Evolutionary conservation across 2,797 vertebrate genomes (phyloP), one percentile per base, ranked within the genome.

Genomic region (Odontamblyopus lacepedii): DNA sequence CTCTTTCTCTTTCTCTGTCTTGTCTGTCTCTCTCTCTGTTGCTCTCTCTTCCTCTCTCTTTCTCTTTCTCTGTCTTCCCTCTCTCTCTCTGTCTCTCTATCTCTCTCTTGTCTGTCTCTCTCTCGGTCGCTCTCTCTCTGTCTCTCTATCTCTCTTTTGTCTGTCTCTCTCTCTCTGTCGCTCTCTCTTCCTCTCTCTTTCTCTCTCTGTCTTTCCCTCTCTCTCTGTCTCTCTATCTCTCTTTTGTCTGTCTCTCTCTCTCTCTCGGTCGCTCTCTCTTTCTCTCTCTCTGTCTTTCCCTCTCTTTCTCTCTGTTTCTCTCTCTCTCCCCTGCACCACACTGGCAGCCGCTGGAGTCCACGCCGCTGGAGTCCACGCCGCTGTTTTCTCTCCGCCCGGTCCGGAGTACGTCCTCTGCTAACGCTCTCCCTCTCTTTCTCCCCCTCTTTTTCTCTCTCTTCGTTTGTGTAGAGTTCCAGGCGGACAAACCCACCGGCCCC

Each of bases 401-500:
- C 89, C 88, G 74, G 82, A 82, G 75, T 78, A 84, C 79, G 81
- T 81, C 87, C 80, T 79, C 79, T 82, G 29, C 75, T 84, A 85
- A 88, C 56, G 15, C 76, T 78, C 50, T 86, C 63, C 75, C 67
- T 82, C 80, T 88, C 29, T 69, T 60, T 74, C 63, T 57, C 55
- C 64, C 60, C 35, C 35, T 38, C 35, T 38, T 2, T 38, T 51
- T 44, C 61, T 65, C 44, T 48, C 13, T 19, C 69, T n/a, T 63
- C 68, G 70, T 65, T 57, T 76, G 77, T 86, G 67, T 88, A 96
- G 95, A 96, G 93, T 93, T 93, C 85, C 95, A 95, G 81, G 83
- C 92, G 19, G 94, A 95, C 88, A 95, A 95, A 92, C 95, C 95
- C 85, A 90, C 93, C 12, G 94, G 93, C 94, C 95, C 97, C 95